Evolutionary conservation across 2,797 vertebrate species (phyloP), one percentile per base, ranked within the genome.

Genomic region (Chlorospingus flavigularis): DNA sequence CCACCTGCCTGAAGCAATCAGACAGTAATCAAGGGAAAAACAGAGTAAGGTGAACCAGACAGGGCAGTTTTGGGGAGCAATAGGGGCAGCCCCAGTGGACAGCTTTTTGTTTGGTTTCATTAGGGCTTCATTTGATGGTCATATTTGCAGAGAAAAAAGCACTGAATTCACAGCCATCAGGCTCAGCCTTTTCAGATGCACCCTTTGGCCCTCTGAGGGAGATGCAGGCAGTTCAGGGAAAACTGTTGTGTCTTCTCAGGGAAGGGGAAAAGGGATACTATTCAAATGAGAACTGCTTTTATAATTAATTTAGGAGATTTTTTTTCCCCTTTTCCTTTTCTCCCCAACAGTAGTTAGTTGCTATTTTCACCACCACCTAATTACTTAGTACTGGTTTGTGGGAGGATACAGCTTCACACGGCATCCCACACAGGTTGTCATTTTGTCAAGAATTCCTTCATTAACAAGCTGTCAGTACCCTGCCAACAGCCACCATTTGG

Each of bases 401-500:
- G 97, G 97, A 70, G 96, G 96, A 92, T 92, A 96, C 96, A 23
- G 96, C 97, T 98, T 97, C 96, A 96, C 79, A 75, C 8, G 11
- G 94, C 97, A 96, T 97, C 98, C 97, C 97, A 97, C 98, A 97
- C 97, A 96, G 96, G 97, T 98, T 98, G 98, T 98, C 98, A 98
- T 97, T 96, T 97, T 97, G 97, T 98, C 98, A 98, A 98, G 96
- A 97, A 98, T 98, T 96, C 97, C 97, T 98, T 97, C 97, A 97
- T 98, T 98, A 98, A 98, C 98, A 97, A 98, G 98, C 97, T 98
- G 98, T 98, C 98, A 98, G 90, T 97, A 96, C 70, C 92, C 95
- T 97, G 97, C 97, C 98, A 98, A 97, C 97, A 98, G 96, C 96
- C 94, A 54, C 97, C 97, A 97, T 98, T 98, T 98, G 98, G 97